Conservation (phyloP, 1,140 invertebrate genomes). For the Scylla paramamosain region DNA sequence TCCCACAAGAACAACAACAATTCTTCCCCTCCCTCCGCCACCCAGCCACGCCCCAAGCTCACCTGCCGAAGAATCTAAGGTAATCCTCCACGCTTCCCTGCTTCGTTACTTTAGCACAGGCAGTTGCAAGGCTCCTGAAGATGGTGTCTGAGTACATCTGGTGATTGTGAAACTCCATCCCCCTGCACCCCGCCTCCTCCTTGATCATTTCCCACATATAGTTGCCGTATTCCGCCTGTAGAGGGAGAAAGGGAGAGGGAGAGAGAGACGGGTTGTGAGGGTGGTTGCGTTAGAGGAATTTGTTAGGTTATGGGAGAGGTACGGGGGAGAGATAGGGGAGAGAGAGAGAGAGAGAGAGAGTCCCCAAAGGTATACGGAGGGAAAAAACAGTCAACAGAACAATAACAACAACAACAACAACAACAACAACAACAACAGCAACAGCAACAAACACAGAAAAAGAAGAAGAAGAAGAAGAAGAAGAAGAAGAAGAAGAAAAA, state of each 20-base stretch:
- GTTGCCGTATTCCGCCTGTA: conserved; percentile 58
- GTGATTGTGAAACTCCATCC: conserved; percentile 52
- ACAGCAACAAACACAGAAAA: too few relatives aligned
- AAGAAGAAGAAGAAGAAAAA: too few relatives aligned
- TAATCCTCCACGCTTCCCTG: conserved; percentile 53
- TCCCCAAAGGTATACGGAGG: too few relatives aligned
- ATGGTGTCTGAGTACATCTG: conserved; percentile 54
- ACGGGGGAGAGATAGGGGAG: background rate
- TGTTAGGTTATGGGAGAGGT: too few relatives aligned
- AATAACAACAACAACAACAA: too few relatives aligned
- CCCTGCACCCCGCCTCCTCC: conserved; percentile 51
- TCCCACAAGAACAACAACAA: too few relatives aligned
- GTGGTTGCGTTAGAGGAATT: too few relatives aligned
- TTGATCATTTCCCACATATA: conserved; percentile 54
- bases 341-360: conserved; percentile 1
- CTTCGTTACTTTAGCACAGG: conserved; percentile 33
- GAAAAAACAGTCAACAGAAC: too few relatives aligned
- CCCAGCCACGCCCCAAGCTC: too few relatives aligned
- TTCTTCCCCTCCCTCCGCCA: too few relatives aligned
- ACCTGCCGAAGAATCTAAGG: conserved; percentile 68
- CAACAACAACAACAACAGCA: too few relatives aligned
- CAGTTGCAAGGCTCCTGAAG: conserved; percentile 53
- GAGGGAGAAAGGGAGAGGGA: background rate
- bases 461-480: too few relatives aligned
- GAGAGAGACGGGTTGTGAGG: background rate